phyloP scores from a whole-genome alignment of 2,888 invertebrate genomes.

The Osedax frankpressi region DNA sequence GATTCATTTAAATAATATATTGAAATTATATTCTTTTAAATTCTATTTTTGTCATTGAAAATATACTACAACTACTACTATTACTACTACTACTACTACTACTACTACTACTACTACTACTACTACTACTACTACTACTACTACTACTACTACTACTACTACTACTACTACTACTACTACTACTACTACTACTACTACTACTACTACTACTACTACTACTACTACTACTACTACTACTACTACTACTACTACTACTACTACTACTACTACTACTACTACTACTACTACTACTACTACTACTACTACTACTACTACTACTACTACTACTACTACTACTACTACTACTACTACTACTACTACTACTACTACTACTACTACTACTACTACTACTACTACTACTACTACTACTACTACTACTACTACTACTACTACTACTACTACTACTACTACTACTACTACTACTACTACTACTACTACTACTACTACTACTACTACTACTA shows the following conservation, averaged over 20 bases:
- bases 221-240: not conserved
- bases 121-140: not conserved
- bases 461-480: not conserved
- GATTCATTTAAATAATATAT: too few species aligned
- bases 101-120: not conserved
- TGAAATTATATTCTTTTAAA: too few species aligned
- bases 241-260: not conserved
- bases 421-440: not conserved
- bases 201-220: not conserved
- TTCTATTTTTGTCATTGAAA: too few species aligned
- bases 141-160: not conserved
- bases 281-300: not conserved
- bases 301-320: not conserved
- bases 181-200: not conserved
- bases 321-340: not conserved
- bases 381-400: not conserved
- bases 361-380: not conserved
- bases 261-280: not conserved
- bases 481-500: not conserved
- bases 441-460: not conserved
- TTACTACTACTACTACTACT: not conserved
- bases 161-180: not conserved
- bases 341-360: not conserved
- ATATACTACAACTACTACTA: not conserved
- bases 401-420: not conserved